Percentiles rank a stretch among this genome's conserved stretches.
Evolutionary conservation across 2,113 vertebrate species (phyloP).

Genomic region (Sinosuthora webbiana): DNA sequence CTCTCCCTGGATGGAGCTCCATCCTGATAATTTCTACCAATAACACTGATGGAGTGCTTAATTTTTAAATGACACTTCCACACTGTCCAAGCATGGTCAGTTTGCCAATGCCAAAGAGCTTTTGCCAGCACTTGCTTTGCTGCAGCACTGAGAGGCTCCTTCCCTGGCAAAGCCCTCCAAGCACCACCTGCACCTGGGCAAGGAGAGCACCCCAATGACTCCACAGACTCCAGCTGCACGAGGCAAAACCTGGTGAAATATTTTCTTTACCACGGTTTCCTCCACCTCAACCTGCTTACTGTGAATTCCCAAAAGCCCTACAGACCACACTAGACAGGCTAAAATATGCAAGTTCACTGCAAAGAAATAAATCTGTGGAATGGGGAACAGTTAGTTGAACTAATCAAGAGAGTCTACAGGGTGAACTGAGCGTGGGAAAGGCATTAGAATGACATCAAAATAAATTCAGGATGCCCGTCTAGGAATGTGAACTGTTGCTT

Average conservation of each 20-base stretch:
- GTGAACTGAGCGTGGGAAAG: neutral
- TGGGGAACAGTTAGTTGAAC: neutral
- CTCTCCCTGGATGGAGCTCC: neutral
- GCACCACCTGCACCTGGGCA: neutral
- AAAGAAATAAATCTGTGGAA: neutral
- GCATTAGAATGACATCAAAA: conserved; percentile 10
- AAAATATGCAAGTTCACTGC: neutral
- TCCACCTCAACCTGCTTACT: neutral
- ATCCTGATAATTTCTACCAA: neutral
- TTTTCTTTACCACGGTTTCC: neutral
- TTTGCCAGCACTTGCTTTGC: neutral
- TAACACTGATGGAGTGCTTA: neutral
- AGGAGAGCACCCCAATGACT: neutral
- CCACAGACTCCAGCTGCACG: neutral
- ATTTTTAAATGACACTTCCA: neutral
- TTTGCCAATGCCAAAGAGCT: neutral
- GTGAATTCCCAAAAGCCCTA: neutral
- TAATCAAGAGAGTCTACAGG: neutral
- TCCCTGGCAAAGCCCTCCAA: neutral
- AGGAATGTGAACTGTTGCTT: conserved; percentile 29
- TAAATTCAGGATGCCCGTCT: conserved; percentile 25
- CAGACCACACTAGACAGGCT: too few species aligned
- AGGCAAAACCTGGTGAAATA: neutral
- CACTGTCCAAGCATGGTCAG: neutral
- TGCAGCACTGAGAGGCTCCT: neutral